Base-by-base conservation (phyloP, 2,888 invertebrate genomes). In the Dryadula phaetusa region DNA sequence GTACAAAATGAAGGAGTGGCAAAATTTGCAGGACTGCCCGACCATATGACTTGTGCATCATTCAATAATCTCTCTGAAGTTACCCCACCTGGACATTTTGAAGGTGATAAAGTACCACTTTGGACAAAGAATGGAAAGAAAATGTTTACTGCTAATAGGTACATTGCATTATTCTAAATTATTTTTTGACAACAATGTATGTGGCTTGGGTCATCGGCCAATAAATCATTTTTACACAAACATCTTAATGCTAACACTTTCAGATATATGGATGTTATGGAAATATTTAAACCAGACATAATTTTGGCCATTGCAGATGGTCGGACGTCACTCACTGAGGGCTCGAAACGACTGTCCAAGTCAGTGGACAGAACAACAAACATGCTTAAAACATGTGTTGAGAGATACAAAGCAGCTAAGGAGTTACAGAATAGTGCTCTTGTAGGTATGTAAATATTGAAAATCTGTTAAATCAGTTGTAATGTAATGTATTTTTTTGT, bases 221-320 rank as follows among this genome's bases (percentile, higher is more conserved):
- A 14, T 16, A 42, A n/a, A 16, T 18, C 7, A 4, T n/a, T 16
- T 42, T 5, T 16, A 42, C 16, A 34, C 44, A 58, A 22, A 14
- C 20, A 49, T 54, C 34, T 42, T 49, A 63, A 40, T 53, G 0
- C 12, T 42, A 12, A 63, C 60, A 62, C 62, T 75, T 76, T 61
- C 82, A 95, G 95, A 75, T 97, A 96, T 84, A 96, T 98, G 95
- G 94, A 96, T 77, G 81, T 96, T 42, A 94, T 97, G 74, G 96
- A 97, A 87, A 85, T 93, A 28, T 95, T 96, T 82, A 94, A 95
- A 83, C 98, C 98, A 44, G 96, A 97, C 83, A 94, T 97, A 80
- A 97, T 96, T 87, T 95, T 96, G 82, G 94, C 96, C 14, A 89
- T 98, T 76, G 95, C 96, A 81, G 98, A 98, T 93, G 95, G 95